Evolutionary conservation across 1,140 invertebrate genomes (phyloP).

Genomic region (Listronotus bonariensis): DNA sequence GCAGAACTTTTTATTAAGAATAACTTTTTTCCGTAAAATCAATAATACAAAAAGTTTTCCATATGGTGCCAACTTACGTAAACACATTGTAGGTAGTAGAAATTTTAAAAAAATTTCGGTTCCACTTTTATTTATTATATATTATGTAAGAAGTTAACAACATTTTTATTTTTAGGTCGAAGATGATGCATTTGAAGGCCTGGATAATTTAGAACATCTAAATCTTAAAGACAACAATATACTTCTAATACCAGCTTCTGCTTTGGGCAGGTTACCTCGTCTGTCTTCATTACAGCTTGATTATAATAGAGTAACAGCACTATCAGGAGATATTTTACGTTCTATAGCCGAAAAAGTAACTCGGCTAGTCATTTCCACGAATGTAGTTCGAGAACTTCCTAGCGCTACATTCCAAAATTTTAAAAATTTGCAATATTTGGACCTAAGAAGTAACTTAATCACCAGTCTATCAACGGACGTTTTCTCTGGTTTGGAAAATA

Average conservation of each 20-base stretch:
- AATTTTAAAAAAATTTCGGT: too few species aligned
- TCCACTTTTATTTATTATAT: too few species aligned
- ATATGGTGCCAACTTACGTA: too few species aligned
- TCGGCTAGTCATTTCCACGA: slow-evolving; percentile 74
- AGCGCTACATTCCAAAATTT: slow-evolving; percentile 77
- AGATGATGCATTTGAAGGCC: slow-evolving; percentile 81
- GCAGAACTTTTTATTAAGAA: too few species aligned
- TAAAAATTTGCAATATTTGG: slow-evolving; percentile 72
- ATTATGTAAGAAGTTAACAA: too few species aligned
- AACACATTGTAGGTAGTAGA: too few species aligned
- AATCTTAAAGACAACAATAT: slow-evolving; percentile 89
- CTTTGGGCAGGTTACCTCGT: slow-evolving; percentile 73
- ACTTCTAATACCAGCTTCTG: slow-evolving; percentile 77
- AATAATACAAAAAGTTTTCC: too few species aligned
- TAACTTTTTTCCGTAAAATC: too few species aligned
- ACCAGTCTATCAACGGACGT: slow-evolving; percentile 72
- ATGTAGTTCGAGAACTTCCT: slow-evolving; percentile 85
- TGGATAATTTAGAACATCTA: slow-evolving; percentile 75
- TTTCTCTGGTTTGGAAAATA: slow-evolving; percentile 75
- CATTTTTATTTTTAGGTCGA: slow-evolving; percentile 83
- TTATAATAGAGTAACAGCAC: slow-evolving; percentile 84
- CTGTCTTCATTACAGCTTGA: slow-evolving; percentile 77
- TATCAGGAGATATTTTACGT: slow-evolving; percentile 77
- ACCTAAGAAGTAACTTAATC: slow-evolving; percentile 79
- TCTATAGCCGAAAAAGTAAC: slow-evolving; percentile 66